Evolutionary conservation across 2,797 vertebrate genomes (phyloP).

Genomic region (Alauda arvensis): DNA sequence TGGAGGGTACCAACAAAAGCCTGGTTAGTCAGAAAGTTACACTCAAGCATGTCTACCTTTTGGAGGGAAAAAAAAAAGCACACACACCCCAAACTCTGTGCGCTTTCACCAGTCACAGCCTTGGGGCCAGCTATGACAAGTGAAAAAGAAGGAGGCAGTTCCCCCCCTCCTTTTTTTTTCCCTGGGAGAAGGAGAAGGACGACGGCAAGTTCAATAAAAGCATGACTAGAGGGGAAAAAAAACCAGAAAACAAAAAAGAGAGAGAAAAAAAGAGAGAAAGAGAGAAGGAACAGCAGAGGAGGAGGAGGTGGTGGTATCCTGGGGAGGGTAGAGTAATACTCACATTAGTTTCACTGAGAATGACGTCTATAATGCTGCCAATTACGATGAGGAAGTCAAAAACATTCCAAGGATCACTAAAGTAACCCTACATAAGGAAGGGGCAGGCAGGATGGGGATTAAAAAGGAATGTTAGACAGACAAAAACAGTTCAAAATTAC

Average conservation of each 20-base stretch:
- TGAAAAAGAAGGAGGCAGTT: constrained; percentile 73
- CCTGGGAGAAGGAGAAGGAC: constrained; percentile 71
- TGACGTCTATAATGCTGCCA: constrained; percentile 99
- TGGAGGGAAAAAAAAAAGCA: constrained; percentile 65
- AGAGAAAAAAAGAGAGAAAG: constrained; percentile 49
- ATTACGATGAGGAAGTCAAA: constrained; percentile 99
- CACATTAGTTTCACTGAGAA: constrained; percentile 99
- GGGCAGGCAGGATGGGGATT: constrained; percentile 86
- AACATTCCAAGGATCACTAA: constrained; percentile 99
- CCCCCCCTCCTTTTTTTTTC: constrained; percentile 69
- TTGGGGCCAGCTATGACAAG: constrained; percentile 61
- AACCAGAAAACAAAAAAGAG: constrained; percentile 76
- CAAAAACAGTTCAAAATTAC: constrained; percentile 75
- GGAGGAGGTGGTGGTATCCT: constrained; percentile 74
- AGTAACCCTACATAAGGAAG: constrained; percentile 98
- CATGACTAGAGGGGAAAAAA: constrained; percentile 73
- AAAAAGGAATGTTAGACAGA: constrained; percentile 86
- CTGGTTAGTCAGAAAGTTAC: constrained; percentile 76
- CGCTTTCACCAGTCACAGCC: constrained; percentile 65
- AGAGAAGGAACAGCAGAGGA: constrained; percentile 61
- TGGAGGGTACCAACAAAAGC: constrained; percentile 73
- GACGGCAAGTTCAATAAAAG: constrained; percentile 77
- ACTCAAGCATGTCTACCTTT: constrained; percentile 60
- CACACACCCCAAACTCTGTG: constrained; percentile 64
- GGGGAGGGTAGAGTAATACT: constrained; percentile 84